Base-by-base conservation (phyloP, 2,113 vertebrate species). In the Amblyornis subalaris region DNA sequence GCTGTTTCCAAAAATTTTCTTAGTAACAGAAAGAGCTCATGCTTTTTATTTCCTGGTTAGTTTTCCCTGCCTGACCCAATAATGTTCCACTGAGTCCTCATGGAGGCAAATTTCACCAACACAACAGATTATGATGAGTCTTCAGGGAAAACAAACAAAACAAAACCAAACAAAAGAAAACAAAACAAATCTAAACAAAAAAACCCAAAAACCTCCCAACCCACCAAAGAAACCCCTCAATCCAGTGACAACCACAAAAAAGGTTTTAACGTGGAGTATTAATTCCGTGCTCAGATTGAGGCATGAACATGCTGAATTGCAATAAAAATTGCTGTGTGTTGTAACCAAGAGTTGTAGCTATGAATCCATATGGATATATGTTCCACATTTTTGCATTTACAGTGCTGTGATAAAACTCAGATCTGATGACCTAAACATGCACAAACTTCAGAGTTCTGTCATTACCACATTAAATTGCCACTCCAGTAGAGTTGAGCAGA, bases 41-140 rank as follows among this genome's bases (percentile, higher is more conserved):
- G 3, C 0, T 35, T 86, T 80, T 66, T 21, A 38, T 50, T 15
- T 62, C 25, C 13, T 64, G 4, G 3, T 61, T 73, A 57, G 0
- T 7, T 62, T 45, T 47, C 14, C 6, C 35, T 22, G 3, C 6
- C 12, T 1, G 1, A 2, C 4, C 0, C 26, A 45, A 2, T 1
- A 29, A 11, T 1, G 3, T 84, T 66, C 72, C 17, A 33, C 3
- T 4, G 35, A 23, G 7, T n/a, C 14, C 69, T 74, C 40, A 15
- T 20, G 7, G 13, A 71, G 33, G 10, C 4, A 65, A 5, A 10
- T 28, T 60, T 80, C 92, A 44, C 23, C 5, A 26, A 61, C 15
- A n/a, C 6, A 67, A 12, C 1, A 14, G 33, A 31, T 26, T 33
- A 5, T 22, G 12, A 1, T 20, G 19, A 67, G 45, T 66, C 11